These are phyloP conservation scores for Morbakka virulenta DNA, from an alignment of 30 jellyfish, hydroid and myxozoan genomes.

Conservation along the genomic window DNA sequence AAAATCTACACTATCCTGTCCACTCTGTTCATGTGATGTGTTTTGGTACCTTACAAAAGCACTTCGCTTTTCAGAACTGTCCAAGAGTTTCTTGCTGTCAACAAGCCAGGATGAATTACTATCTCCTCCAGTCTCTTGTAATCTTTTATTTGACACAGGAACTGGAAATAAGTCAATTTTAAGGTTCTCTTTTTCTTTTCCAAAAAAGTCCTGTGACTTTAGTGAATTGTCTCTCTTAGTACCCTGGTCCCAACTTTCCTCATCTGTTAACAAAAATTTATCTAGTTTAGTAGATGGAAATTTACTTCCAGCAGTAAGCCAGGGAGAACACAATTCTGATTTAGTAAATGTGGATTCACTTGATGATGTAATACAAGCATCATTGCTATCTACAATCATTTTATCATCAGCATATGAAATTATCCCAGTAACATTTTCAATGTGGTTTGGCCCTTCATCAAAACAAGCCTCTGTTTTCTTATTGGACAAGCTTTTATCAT, in stretches of 20 bases:
- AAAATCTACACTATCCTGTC: neutral
- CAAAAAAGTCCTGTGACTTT: neutral
- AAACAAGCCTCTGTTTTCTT: neutral
- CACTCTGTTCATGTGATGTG: neutral
- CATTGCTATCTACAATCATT: neutral
- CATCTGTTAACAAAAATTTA: neutral
- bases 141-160: too few species aligned
- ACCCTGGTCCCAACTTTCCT: too few species aligned
- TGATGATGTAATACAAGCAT: neutral
- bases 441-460: neutral
- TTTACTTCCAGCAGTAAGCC: too few species aligned
- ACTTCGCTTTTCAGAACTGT: neutral
- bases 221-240: neutral
- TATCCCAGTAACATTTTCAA: neutral
- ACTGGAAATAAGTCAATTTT: too few species aligned
- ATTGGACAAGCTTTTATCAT: neutral
- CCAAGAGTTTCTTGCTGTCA: neutral
- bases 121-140: too few species aligned
- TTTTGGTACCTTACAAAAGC: neutral
- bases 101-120: neutral
- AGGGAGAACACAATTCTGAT: too few species aligned
- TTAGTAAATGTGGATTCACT: neutral
- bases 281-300: too few species aligned
- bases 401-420: neutral
- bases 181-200: neutral